Base-by-base conservation (phyloP, 2,888 invertebrate species). In the Aphrophora alni region DNA sequence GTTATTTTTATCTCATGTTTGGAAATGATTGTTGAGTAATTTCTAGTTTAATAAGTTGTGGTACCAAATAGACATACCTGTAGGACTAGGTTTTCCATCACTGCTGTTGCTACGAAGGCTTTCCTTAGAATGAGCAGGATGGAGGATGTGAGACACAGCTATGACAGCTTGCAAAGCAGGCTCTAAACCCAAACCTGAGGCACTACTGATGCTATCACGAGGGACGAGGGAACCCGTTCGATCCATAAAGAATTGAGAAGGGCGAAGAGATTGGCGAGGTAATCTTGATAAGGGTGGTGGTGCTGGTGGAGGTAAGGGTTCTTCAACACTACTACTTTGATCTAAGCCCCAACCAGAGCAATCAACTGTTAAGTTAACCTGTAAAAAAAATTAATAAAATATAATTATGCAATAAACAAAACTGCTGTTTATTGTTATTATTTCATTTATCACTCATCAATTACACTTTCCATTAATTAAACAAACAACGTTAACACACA, bases 281-380 rank as follows among this genome's bases (percentile, higher is more conserved):
- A 24, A 26, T 82, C 75, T 84, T 80, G 83, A 83, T 27, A 83
- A 84, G 12, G 85, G 69, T 71, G 82, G 81, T 79, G 77, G 71
- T 70, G 83, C 73, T 44, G 82, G 78, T 51, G 80, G 79, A 27
- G 74, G 84, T 82, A n/a, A 81, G 83, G 84, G 17, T 84, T 84
- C 25, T 80, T 78, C 74, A 78, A 84, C 76, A 82, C 84, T 77
- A 38, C 73, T 81, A 28, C 27, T 74, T n/a, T 74, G 70, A 5
- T 77, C 75, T 4, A 76, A 72, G 5, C 82, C 82, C 82, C 83
- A 84, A 8, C 85, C 85, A 7, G 85, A 86, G 83, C 88, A 88
- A 84, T 88, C 88, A 73, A 88, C 87, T 14, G 88, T 88, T 80
- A 88, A 85, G 84, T 88, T 88, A 79, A 88, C 88, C 88, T 88